Conservation (phyloP, 2,113 vertebrate species). For the Myocastor coypus region DNA sequence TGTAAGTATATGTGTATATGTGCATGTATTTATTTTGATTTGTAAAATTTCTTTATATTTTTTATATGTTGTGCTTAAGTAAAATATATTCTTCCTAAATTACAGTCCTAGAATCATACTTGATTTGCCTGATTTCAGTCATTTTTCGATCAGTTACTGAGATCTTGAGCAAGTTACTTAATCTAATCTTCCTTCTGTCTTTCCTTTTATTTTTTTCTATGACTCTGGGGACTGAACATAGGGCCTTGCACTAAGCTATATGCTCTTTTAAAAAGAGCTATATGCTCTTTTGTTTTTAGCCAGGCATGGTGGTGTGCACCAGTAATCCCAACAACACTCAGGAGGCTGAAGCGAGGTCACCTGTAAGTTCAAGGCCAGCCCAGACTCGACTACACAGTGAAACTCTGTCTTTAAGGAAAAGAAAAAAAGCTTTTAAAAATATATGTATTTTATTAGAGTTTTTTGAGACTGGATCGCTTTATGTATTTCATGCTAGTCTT, state of each 20-base stretch:
- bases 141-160: slow-evolving; percentile 26
- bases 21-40: not conserved
- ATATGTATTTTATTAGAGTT: not conserved
- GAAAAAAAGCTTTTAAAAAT: too few species aligned
- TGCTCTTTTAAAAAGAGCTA: not conserved
- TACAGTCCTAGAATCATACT: not conserved
- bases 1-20: not conserved
- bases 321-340: not conserved
- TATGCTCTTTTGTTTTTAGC: not conserved
- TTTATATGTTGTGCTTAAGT: not conserved
- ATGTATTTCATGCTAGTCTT: not conserved
- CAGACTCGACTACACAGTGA: not conserved
- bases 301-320: not conserved
- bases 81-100: not conserved
- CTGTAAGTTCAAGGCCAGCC: not conserved
- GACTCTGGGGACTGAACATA: too few species aligned
- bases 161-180: slow-evolving; percentile 6
- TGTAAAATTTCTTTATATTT: not conserved
- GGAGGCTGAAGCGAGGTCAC: too few species aligned
- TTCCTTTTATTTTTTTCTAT: not conserved
- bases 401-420: not conserved
- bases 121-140: slow-evolving; percentile 14
- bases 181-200: not conserved
- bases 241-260: not conserved
- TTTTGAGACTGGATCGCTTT: not conserved